Evolutionary conservation across 2,113 vertebrate species (phyloP).

Genomic region (Camelus bactrianus): DNA sequence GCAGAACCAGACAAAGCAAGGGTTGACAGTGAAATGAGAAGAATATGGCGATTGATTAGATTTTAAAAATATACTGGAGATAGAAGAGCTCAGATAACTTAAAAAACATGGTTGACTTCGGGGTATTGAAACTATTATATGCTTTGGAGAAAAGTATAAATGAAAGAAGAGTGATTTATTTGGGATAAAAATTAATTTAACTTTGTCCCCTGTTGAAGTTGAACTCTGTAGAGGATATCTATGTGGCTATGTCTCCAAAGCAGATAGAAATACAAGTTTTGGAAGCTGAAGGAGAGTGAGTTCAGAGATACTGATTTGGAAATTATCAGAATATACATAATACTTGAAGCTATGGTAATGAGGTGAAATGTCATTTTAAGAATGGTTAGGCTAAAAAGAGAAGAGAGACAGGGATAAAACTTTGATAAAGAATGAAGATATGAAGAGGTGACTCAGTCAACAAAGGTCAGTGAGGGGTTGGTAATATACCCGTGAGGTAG

Average conservation of each 20-base stretch:
- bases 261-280: not conserved
- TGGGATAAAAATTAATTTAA: not conserved
- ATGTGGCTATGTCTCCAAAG: not conserved
- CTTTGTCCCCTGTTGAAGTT: not conserved
- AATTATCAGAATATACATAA: not conserved
- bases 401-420: not conserved
- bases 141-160: not conserved
- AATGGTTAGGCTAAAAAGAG: not conserved
- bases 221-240: not conserved
- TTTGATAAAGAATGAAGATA: not conserved
- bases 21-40: not conserved
- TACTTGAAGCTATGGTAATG: not conserved
- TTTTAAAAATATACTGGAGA: not conserved
- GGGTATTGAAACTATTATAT: not conserved
- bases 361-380: not conserved
- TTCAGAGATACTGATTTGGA: not conserved
- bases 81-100: not conserved
- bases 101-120: not conserved
- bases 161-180: not conserved
- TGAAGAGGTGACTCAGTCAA: not conserved
- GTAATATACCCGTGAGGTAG: not conserved
- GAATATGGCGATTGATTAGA: not conserved
- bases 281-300: not conserved
- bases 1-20: not conserved
- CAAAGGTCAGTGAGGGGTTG: accelerated